Percentiles rank a stretch among this genome's conserved stretches.
Conservation (phyloP, 2,113 vertebrate species). For the Physeter macrocephalus region DNA sequence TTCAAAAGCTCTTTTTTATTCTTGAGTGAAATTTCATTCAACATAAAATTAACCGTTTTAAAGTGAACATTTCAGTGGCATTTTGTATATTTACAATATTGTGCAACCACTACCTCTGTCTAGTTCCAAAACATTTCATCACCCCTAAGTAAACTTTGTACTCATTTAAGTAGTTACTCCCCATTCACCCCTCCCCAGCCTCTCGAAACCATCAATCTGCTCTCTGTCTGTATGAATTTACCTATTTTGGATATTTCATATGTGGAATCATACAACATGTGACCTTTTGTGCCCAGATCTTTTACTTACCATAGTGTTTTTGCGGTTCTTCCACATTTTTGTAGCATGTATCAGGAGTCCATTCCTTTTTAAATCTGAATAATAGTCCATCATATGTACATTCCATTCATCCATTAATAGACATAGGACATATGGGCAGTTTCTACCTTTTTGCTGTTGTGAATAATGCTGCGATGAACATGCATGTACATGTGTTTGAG, state of each 20-base stretch:
- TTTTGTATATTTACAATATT: background rate
- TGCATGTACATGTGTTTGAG: background rate
- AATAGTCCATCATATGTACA: background rate
- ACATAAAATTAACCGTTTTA: background rate
- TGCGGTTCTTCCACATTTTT: background rate
- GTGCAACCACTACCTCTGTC: background rate
- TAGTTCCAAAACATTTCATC: background rate
- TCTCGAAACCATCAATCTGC: background rate
- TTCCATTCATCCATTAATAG: background rate
- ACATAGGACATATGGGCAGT: background rate
- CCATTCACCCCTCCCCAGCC: background rate
- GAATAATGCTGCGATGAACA: background rate
- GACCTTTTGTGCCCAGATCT: background rate
- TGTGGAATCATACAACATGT: background rate
- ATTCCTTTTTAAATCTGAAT: background rate
- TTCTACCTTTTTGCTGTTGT: background rate
- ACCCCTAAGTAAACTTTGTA: background rate
- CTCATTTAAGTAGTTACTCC: background rate
- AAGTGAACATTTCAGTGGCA: background rate
- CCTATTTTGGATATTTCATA: background rate
- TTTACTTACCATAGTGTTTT: background rate
- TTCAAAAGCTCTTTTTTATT: background rate
- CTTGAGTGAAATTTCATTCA: background rate
- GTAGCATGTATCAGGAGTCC: background rate
- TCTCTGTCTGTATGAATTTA: background rate